These are phyloP conservation scores for Brienomyrus brachyistius DNA, from an alignment of 2,113 vertebrate species.

Conservation along the genomic window DNA sequence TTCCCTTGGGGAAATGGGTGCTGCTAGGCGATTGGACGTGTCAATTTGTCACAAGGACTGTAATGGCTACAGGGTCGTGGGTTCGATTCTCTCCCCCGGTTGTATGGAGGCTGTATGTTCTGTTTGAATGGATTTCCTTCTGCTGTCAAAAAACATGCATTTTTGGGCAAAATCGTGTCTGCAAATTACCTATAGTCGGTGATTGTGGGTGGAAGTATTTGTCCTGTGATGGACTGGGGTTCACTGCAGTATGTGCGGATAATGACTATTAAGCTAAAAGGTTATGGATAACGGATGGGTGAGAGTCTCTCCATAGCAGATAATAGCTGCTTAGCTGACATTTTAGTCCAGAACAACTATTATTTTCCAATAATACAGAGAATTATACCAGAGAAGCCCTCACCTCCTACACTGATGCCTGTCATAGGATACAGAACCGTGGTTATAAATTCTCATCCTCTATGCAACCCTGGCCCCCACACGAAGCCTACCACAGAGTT, in stretches of 20 bases:
- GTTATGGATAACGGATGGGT: neutral
- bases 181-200: neutral
- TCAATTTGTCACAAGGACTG: neutral
- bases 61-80: neutral
- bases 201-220: neutral
- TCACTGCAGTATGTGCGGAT: neutral
- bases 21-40: no score
- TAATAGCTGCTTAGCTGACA: neutral
- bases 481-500: conserved; percentile 77
- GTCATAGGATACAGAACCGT: neutral
- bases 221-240: neutral
- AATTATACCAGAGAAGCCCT: neutral
- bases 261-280: neutral
- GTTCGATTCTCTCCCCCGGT: neutral
- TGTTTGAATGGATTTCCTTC: neutral
- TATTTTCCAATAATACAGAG: neutral
- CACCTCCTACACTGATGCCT: neutral
- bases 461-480: neutral
- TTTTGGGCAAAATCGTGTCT: neutral
- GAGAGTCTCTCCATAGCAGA: neutral
- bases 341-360: neutral
- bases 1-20: neutral
- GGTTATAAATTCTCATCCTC: neutral
- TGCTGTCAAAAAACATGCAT: neutral
- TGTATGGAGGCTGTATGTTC: neutral